These are phyloP conservation scores for Pterostichus madidus DNA, from an alignment of 2,888 invertebrate genomes.

Conservation along the genomic window DNA sequence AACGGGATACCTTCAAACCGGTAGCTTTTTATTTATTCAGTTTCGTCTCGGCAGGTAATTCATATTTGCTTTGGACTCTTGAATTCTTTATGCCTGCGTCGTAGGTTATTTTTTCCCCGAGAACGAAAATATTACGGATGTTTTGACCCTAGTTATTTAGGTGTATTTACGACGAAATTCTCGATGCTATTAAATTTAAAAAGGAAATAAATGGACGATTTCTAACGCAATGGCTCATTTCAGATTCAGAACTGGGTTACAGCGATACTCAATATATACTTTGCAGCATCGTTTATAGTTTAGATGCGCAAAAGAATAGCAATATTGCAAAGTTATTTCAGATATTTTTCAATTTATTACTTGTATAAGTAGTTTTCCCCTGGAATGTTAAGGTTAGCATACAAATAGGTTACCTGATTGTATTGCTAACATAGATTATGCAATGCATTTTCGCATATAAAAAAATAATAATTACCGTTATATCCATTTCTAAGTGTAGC, in stretches of 20 bases:
- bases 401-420: no score
- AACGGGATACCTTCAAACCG: constrained; percentile 12
- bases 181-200: constrained; percentile 24
- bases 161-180: constrained; percentile 39
- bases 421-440: no score
- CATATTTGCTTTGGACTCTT: constrained; percentile 55
- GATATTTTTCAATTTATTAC: no score
- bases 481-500: no score
- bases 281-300: no score
- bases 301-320: no score
- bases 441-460: no score
- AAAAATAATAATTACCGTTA: no score
- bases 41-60: constrained; percentile 46
- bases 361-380: no score
- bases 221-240: constrained; percentile 16
- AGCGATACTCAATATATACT: background rate
- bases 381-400: no score
- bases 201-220: constrained; percentile 18
- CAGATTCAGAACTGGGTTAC: constrained; percentile 15
- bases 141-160: constrained; percentile 18
- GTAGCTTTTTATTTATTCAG: constrained; percentile 49
- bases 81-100: constrained; percentile 39
- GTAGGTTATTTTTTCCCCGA: constrained; percentile 28
- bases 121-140: constrained; percentile 43
- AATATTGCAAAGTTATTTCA: no score